Conservation (phyloP, 1,140 invertebrate genomes). For the Notospermus geniculatus region DNA sequence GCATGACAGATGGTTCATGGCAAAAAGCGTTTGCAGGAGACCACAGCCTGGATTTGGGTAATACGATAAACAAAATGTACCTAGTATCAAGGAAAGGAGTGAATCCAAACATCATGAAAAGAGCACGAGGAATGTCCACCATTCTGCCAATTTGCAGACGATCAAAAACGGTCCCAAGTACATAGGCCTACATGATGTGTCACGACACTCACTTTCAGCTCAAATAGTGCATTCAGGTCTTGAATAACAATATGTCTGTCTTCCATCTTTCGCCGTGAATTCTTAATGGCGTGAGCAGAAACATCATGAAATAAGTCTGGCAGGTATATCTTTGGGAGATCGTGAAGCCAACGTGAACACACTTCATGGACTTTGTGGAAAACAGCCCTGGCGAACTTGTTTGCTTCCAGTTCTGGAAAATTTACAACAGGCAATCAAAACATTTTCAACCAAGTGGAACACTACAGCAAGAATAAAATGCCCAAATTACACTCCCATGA, state of each 20-base stretch:
- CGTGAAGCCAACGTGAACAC: conserved; percentile 29
- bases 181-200: too few relatives aligned
- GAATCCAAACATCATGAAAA: too few relatives aligned
- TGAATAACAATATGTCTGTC: conserved; percentile 75
- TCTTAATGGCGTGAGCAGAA: conserved; percentile 69
- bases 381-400: neutral
- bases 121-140: too few relatives aligned
- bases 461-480: too few relatives aligned
- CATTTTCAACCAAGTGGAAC: neutral
- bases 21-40: too few relatives aligned
- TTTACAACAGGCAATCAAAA: neutral
- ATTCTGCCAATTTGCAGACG: too few relatives aligned
- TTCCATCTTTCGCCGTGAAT: conserved; percentile 80
- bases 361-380: conserved; percentile 17
- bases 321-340: conserved; percentile 25
- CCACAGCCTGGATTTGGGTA: too few relatives aligned
- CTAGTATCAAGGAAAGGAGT: too few relatives aligned
- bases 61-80: too few relatives aligned
- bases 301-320: conserved; percentile 37
- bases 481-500: too few relatives aligned
- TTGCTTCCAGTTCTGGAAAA: neutral
- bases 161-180: too few relatives aligned
- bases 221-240: conserved; percentile 50
- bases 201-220: neutral
- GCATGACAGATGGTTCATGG: too few relatives aligned